Evolutionary conservation across 2,113 vertebrate species (phyloP), one percentile per base, ranked within the genome.

Genomic region (Aplodontia rufa): DNA sequence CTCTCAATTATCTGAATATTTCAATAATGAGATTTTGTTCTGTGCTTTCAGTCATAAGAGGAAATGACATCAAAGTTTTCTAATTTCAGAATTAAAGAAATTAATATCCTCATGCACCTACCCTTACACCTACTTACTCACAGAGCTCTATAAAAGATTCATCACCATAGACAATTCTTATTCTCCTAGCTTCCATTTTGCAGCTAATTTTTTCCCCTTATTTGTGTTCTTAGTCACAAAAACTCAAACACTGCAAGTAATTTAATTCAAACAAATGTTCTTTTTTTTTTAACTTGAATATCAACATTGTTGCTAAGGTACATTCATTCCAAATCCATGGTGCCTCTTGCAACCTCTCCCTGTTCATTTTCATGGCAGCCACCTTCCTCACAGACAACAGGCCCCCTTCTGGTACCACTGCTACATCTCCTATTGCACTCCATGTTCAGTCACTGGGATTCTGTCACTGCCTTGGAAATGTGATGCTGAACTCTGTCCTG

Each of bases 21-120:
- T 96, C 37, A 66, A 42, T 82, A 92, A 85, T 2, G 89, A 49
- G 13, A 78, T 62, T 93, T 85, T 91, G 20, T 79, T 78, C 49
- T 92, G 8, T 92, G 68, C 40, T 95, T 95, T 82, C 8, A 95
- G 14, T 55, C 71, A 20, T 79, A 83, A 95, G 12, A 90, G 66
- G 71, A 97, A 93, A 95, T 97, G 88, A 88, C 86, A 91, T 93
- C 60, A 89, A 85, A 55, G 2, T 37, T 88, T 96, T 96, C 96
- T 83, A 94, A 95, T 94, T 95, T 91, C 58, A 91, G 94, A 90
- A 91, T 82, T 86, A 94, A 62, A 91, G 68, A 88, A 96, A 97
- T 96, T 68, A 94, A 93, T 96, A 82, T 87, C 69, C 24, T 92
- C 55, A 90, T 26, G 74, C 30, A 64, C 60, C 58, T 78, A 91